These are phyloP conservation scores for Furnarius figulus DNA, from an alignment of 2,113 vertebrate genomes.

Conservation along the genomic window DNA sequence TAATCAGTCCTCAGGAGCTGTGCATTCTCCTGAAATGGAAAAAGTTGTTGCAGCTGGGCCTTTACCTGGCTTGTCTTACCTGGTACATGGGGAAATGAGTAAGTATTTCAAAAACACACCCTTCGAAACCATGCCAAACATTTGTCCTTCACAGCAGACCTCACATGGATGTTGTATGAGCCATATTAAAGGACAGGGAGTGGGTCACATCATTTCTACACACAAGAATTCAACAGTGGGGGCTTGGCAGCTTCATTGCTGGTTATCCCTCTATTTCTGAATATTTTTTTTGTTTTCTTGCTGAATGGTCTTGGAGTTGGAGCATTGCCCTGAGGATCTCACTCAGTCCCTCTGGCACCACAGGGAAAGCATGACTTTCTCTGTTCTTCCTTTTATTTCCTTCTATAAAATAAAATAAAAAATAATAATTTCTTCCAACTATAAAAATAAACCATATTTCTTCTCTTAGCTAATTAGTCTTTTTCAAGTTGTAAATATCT, in stretches of 20 bases:
- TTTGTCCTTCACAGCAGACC: neutral
- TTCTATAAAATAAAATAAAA: neutral
- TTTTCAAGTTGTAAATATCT: neutral
- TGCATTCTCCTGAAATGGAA: neutral
- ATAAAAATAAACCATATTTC: neutral
- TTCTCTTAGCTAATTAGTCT: neutral
- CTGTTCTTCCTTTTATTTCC: neutral
- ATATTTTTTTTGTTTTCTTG: neutral
- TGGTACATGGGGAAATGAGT: rapidly evolving
- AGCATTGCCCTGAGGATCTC: neutral
- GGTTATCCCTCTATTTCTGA: neutral
- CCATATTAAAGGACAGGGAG: neutral
- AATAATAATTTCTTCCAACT: neutral
- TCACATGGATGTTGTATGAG: neutral
- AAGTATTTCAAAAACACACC: neutral
- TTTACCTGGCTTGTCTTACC: neutral
- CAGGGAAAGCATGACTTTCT: neutral
- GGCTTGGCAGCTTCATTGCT: neutral
- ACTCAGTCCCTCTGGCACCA: neutral
- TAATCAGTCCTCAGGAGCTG: neutral
- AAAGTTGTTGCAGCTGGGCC: neutral
- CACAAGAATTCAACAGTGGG: neutral
- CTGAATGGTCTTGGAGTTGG: neutral
- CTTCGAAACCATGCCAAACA: neutral
- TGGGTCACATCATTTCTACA: neutral